Base-by-base conservation (phyloP, 2,888 invertebrate species). In the Kryphioiulus occultus region DNA sequence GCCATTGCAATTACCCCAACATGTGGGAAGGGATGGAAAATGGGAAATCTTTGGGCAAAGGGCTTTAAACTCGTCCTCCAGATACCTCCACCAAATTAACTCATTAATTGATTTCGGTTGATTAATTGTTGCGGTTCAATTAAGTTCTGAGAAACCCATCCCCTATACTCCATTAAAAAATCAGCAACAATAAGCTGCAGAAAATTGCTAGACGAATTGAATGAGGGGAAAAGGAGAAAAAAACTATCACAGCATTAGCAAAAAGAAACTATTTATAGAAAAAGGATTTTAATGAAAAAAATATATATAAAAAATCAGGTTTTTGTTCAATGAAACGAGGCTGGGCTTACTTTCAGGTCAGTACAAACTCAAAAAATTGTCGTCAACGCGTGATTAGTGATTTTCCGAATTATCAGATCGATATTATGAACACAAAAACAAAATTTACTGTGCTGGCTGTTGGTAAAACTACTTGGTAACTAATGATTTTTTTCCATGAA, bases 71-170 rank as follows among this genome's bases (percentile, higher is more conserved):
- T 59, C 22, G 59, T n/a, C 9, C 59, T 22, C 59, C 59, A 59
- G 22, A 4, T 22, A 59, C 59, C n/a, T 59, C 59, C 7, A 22
- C 22, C 5, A 59, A 59, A 59, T 59, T 22, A 22, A 22, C 59
- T 59, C 59, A 22, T 59, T 59, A 59, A 59, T 59, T 22, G 59
- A 59, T 59, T 59, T 59, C 59, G 59, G 59, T 59, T n/a, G 59
- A 59, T 59, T 59, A 59, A 59, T 59, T 59, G 59, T n/a, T 59
- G 59, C 59, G 59, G 59, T 59, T 59, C 59, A 59, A 22, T 59
- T 59, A 59, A 59, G 59, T n/a, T 59, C n/a, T 22, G 59, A 59
- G 59, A 59, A 59, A n/a, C 59, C 59, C 59, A 15, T n/a, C 59
- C 59, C 59, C 15, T 17, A 59, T n/a, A 59, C 22, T 59, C 59